phyloP scores from a whole-genome alignment of 2,113 vertebrate species.

The Mobula hypostoma region DNA sequence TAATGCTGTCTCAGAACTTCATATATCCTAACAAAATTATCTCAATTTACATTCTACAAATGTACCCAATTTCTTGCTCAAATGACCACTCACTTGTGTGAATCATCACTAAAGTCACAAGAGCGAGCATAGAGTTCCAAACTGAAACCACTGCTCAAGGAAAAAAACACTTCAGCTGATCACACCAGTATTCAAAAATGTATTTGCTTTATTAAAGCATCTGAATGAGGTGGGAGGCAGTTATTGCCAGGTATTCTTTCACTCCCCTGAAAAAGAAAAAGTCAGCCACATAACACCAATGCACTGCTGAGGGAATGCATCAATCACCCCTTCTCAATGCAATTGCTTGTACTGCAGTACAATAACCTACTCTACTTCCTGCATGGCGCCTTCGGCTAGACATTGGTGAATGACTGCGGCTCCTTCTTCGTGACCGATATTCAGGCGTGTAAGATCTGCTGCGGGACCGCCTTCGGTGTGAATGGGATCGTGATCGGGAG shows the following conservation, averaged over 20 bases:
- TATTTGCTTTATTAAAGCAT: not conserved
- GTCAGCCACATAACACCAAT: not conserved
- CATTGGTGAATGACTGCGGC: constrained; percentile 80
- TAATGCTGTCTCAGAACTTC: not conserved
- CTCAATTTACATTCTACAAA: not conserved
- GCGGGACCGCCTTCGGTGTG: constrained; percentile 72
- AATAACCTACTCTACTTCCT: constrained; percentile 76
- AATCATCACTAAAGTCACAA: constrained; percentile 3
- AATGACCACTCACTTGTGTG: not conserved
- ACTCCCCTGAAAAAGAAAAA: not conserved
- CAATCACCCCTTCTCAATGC: not conserved
- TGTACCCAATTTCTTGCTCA: not conserved
- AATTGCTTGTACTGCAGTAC: not conserved
- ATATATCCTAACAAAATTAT: not conserved
- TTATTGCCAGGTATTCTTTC: not conserved
- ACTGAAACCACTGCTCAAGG: not conserved
- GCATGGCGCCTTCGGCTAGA: constrained; percentile 75
- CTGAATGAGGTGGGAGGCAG: not conserved
- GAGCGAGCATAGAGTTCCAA: not conserved
- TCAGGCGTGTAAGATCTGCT: constrained; percentile 79
- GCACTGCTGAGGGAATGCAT: not conserved
- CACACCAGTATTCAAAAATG: no score
- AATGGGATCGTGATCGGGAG: constrained; percentile 73
- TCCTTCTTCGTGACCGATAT: constrained; percentile 67
- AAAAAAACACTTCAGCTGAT: not conserved